Evolutionary conservation across 2,888 invertebrate species (phyloP), one percentile per base, ranked within the genome.

Genomic region (Rugalucina vietnamica): DNA sequence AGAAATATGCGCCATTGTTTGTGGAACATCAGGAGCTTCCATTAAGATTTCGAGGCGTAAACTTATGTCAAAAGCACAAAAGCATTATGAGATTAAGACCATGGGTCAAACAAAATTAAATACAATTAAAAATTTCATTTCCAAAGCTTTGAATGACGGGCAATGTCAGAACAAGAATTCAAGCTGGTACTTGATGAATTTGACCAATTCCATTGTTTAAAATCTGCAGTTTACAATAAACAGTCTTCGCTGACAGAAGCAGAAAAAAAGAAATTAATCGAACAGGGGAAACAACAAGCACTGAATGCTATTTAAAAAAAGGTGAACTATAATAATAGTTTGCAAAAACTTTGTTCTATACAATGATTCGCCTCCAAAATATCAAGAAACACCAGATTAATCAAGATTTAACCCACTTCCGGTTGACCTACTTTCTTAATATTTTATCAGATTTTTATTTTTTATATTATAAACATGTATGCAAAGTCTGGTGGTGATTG

Each of bases 1-100:
- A 76, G 78, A 78, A 74, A 82, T 82, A 74, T 54, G 70, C 12
- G 82, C 74, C 54, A 21, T 78, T 54, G 82, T n/a, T n/a, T 65
- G 65, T 34, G 65, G 65, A 12, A 3, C 18, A 21, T 18, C 34
- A 21, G 65, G 32, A 21, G 65, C 34, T 4, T 65, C 12, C 18
- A 21, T 34, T 5, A 65, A 65, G 65, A 5, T 65, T 18, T 1
- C 21, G 34, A 65, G 65, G 21, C 65, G 65, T 34, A 34, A 32
- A 14, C 21, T 65, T 18, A 65, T 65, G 65, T 65, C 65, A 32
- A 65, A 65, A 5, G 34, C 65, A 65, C 65, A 65, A 34, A 34
- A 34, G 34, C 65, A 65, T 65, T 32, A 65, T 34, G 34, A 34
- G 10, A 65, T 65, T 65, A 65, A 34, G 34, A 34, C 34, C 12